Percentiles rank a stretch among this genome's conserved stretches.
These are phyloP conservation scores for Bombyx mandarina DNA, from an alignment of 1,140 invertebrate genomes.

Conservation along the genomic window DNA sequence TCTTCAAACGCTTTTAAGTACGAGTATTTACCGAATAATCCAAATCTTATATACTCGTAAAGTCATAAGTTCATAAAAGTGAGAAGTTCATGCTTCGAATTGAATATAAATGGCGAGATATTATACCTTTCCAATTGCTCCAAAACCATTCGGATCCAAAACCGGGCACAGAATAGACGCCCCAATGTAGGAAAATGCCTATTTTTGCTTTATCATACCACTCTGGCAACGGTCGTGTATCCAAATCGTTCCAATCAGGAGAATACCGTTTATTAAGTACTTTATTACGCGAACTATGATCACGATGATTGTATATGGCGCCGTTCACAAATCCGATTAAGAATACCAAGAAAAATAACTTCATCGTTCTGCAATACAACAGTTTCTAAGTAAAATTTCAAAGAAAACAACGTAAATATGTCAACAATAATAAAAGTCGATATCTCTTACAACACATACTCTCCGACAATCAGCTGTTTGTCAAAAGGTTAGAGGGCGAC, in stretches of 20 bases:
- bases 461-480: constrained; percentile 3
- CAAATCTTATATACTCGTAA: no score
- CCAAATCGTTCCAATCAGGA: constrained; percentile 88
- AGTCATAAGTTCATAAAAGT: no score
- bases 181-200: constrained; percentile 96
- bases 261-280: constrained; percentile 21
- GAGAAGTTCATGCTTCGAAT: no score
- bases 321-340: constrained; percentile 5
- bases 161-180: constrained; percentile 91
- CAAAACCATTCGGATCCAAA: constrained; percentile 92
- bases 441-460: no score
- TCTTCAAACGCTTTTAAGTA: no score
- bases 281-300: neutral
- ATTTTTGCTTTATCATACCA: constrained; percentile 95
- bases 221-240: constrained; percentile 82
- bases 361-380: constrained; percentile 14
- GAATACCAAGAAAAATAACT: constrained; percentile 6
- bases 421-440: constrained; percentile 1
- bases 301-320: neutral
- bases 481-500: constrained; percentile 4
- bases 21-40: no score
- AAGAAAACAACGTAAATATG: neutral
- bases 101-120: neutral
- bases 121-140: constrained; percentile 80
- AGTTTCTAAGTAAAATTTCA: neutral